phyloP scores from a whole-genome alignment of 2,797 vertebrate species.

The Lacerta agilis region DNA sequence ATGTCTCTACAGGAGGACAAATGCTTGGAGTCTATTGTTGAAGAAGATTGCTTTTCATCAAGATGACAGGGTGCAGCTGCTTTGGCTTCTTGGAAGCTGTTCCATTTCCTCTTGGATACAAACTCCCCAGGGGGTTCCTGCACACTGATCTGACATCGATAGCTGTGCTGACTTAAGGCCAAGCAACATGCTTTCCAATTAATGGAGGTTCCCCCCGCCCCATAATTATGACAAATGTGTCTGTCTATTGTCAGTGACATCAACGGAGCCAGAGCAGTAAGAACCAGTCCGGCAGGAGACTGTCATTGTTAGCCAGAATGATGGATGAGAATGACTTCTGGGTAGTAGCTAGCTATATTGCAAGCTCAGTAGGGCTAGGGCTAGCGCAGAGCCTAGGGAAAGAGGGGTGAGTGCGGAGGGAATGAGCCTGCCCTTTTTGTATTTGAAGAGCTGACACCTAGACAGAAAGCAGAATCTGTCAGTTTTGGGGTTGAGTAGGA shows the following conservation, averaged over 20 bases:
- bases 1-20: conserved; percentile 44
- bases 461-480: conserved; percentile 20
- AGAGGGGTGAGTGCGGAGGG: not conserved
- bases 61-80: conserved; percentile 64
- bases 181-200: not conserved
- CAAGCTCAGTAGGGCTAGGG: not conserved
- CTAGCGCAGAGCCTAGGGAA: not conserved
- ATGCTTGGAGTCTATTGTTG: conserved; percentile 34
- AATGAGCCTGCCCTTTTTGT: not conserved
- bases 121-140: conserved; percentile 21
- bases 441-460: not conserved
- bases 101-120: conserved; percentile 32
- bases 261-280: not conserved
- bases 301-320: conserved; percentile 7
- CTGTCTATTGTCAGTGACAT: not conserved
- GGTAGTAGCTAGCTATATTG: conserved; percentile 22
- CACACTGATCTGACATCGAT: not conserved
- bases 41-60: conserved; percentile 55
- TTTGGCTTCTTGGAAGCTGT: conserved; percentile 30
- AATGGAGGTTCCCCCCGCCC: not conserved
- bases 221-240: conserved; percentile 23
- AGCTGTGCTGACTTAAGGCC: not conserved
- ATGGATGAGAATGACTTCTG: not conserved
- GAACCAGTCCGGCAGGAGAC: not conserved
- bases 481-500: not conserved